Evolutionary conservation across 2,797 vertebrate genomes (phyloP).

Genomic region (Coccyzus lansbergi): DNA sequence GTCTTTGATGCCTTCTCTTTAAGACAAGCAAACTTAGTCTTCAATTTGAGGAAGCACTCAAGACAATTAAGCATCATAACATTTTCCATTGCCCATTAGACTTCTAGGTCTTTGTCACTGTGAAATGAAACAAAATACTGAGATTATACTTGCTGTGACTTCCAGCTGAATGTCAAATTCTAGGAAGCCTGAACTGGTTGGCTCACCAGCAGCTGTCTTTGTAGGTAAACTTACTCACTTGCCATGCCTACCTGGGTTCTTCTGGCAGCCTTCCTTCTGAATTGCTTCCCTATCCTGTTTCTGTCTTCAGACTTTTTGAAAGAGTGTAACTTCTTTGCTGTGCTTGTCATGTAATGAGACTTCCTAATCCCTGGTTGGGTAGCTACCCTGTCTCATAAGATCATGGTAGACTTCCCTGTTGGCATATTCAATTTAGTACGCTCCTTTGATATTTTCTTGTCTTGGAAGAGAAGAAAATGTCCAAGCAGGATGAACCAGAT

Average conservation of each 20-base stretch:
- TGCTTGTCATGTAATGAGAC: not conserved
- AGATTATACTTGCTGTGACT: not conserved
- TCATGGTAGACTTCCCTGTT: not conserved
- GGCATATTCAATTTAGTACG: not conserved
- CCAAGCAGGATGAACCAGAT: not conserved
- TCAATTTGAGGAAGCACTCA: not conserved
- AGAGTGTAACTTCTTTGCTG: not conserved
- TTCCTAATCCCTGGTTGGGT: not conserved
- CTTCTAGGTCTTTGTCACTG: not conserved
- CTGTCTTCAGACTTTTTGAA: not conserved
- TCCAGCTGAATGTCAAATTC: not conserved
- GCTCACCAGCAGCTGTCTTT: not conserved
- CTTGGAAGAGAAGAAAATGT: not conserved
- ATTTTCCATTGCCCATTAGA: not conserved
- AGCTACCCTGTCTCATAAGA: not conserved
- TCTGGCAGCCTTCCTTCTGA: not conserved
- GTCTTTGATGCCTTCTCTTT: not conserved
- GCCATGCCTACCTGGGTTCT: not conserved
- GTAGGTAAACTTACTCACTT: not conserved
- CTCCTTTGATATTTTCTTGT: not conserved
- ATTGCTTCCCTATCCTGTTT: not conserved
- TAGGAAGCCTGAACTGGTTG: not conserved
- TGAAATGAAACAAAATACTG: not conserved
- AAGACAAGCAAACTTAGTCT: not conserved
- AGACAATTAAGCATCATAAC: not conserved